Conservation (phyloP, 2,113 vertebrate genomes). For the Dasyprocta punctata region DNA sequence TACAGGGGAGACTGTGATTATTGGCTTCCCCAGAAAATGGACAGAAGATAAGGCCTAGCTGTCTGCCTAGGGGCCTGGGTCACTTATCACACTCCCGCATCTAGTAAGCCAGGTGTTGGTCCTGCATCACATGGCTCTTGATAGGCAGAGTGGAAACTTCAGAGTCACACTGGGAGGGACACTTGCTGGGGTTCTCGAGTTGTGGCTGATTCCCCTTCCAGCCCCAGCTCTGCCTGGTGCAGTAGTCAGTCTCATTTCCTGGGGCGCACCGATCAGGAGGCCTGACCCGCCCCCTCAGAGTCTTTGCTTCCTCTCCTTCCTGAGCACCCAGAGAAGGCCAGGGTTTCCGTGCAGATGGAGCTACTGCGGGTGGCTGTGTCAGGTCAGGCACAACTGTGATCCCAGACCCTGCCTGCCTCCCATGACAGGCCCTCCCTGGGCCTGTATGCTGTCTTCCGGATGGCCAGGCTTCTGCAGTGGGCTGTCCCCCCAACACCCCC, state of each 20-base stretch:
- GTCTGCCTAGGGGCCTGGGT: background rate
- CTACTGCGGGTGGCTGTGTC: background rate
- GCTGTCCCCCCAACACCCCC: background rate
- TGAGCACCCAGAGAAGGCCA: background rate
- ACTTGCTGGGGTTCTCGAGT: background rate
- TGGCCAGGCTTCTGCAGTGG: too few relatives aligned
- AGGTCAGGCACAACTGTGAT: background rate
- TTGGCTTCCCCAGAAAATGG: background rate
- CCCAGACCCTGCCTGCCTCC: background rate
- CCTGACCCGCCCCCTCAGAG: background rate
- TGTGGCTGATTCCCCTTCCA: background rate
- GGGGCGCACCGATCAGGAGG: background rate
- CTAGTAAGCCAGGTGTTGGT: background rate
- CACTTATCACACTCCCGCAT: background rate
- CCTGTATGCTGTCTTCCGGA: too few relatives aligned
- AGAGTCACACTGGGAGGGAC: background rate
- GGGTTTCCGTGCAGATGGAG: background rate
- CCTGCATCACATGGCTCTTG: too few relatives aligned
- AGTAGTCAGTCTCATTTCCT: background rate
- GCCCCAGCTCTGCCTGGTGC: background rate
- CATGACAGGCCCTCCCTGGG: background rate
- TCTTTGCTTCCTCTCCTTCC: background rate
- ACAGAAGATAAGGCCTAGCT: background rate
- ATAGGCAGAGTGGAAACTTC: background rate
- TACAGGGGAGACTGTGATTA: rapidly evolving